Conservation (phyloP, 2,797 vertebrate genomes). For the Peromyscus attwateri region DNA sequence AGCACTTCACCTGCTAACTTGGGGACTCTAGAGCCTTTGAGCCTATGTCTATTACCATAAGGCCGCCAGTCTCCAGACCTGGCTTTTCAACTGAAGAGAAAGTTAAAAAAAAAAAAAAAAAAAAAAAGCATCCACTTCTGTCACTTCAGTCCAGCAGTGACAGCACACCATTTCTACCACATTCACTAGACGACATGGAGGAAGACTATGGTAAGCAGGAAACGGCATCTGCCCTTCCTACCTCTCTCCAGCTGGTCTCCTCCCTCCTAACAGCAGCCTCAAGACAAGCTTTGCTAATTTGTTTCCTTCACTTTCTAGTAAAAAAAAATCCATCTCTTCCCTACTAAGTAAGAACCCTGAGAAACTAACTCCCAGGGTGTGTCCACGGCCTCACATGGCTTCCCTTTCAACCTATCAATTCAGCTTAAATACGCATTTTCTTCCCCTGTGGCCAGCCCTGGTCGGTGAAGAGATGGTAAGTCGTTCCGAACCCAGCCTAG, state of each 20-base stretch:
- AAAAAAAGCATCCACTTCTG: neutral
- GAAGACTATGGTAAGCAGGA: neutral
- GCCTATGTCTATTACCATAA: neutral
- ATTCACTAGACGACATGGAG: neutral
- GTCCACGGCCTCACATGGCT: neutral
- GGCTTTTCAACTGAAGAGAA: neutral
- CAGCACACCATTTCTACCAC: constrained; percentile 8
- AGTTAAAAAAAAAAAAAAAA: neutral
- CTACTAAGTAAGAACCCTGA: neutral
- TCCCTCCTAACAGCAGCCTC: neutral
- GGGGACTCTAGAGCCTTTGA: constrained; percentile 15
- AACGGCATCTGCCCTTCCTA: neutral
- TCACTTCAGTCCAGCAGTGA: constrained; percentile 11
- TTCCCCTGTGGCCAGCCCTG: neutral
- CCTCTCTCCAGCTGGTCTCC: neutral
- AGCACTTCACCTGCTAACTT: neutral
- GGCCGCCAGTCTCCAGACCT: neutral
- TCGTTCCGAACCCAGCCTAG: neutral
- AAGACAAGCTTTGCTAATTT: constrained; percentile 8
- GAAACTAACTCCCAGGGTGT: constrained; percentile 14
- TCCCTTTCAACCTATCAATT: neutral
- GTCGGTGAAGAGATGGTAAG: neutral
- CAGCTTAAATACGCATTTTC: neutral
- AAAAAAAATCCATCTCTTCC: constrained; percentile 10
- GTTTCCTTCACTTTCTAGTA: constrained; percentile 19